phyloP scores from a whole-genome alignment of 2,797 vertebrate genomes.

The Fundulus diaphanus region DNA sequence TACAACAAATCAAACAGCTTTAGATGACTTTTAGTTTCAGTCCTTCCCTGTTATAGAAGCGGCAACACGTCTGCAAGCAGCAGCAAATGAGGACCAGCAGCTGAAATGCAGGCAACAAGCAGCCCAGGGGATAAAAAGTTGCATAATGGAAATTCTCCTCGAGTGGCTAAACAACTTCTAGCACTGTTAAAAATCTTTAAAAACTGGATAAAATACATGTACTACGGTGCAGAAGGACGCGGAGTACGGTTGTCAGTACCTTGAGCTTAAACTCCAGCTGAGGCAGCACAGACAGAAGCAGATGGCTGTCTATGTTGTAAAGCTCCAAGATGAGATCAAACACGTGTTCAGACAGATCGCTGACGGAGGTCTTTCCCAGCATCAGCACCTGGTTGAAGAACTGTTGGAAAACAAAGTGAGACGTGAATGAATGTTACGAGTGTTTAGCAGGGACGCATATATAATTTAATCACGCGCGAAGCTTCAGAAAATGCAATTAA shows the following conservation, averaged over 20 bases:
- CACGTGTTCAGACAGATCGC: conserved; percentile 96
- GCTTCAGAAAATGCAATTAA: too few species aligned
- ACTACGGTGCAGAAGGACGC: background rate
- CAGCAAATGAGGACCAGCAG: background rate
- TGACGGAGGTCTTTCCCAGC: conserved; percentile 98
- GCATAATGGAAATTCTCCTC: background rate
- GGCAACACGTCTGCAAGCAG: background rate
- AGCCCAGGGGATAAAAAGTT: background rate
- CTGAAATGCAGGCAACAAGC: background rate
- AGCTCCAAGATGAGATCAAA: conserved; percentile 98
- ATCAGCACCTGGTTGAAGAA: conserved; percentile 99
- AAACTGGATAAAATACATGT: background rate
- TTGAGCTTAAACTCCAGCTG: conserved; percentile 99
- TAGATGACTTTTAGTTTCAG: background rate
- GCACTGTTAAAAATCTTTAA: background rate
- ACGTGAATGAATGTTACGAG: background rate
- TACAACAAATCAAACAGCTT: background rate
- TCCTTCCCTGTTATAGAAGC: background rate
- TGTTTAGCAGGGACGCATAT: too few species aligned
- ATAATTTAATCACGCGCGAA: background rate
- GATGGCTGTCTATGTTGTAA: conserved; percentile 97
- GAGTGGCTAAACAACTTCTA: background rate
- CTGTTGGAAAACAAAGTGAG: conserved; percentile 64
- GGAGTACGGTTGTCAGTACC: conserved; percentile 75
- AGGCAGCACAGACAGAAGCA: conserved; percentile 96